Conservation (phyloP, 2,113 vertebrate species). For the Malurus cyaneus region DNA sequence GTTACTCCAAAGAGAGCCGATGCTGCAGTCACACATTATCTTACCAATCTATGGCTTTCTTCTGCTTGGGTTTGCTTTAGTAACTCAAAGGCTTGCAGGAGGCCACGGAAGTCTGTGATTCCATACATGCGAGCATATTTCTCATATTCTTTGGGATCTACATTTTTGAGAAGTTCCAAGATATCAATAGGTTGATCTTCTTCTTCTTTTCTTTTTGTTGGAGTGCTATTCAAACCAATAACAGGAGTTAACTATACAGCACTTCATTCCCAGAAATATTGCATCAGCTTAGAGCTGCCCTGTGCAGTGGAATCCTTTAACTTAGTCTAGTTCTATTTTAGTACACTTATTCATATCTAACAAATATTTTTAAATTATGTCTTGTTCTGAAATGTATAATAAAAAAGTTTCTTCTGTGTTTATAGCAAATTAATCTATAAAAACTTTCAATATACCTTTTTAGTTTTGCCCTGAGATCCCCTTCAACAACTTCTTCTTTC, state of each 20-base stretch:
- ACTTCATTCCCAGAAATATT: not conserved
- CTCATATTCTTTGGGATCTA: conserved; percentile 98
- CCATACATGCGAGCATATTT: conserved; percentile 99
- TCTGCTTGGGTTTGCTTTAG: conserved; percentile 88
- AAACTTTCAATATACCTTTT: conserved; percentile 84
- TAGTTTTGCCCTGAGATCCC: conserved; percentile 89
- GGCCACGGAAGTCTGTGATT: conserved; percentile 96
- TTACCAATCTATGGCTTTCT: conserved; percentile 89
- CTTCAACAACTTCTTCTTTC: conserved; percentile 81
- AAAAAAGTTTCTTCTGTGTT: not conserved
- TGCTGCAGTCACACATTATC: not conserved
- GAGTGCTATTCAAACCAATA: conserved; percentile 79
- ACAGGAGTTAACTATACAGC: not conserved
- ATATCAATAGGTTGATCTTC: conserved; percentile 94
- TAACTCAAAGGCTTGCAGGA: conserved; percentile 95
- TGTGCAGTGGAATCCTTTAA: not conserved
- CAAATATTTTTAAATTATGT: not conserved
- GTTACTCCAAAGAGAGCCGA: not conserved
- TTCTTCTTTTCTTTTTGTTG: conserved; percentile 88
- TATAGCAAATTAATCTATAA: not conserved
- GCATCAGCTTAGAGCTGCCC: not conserved
- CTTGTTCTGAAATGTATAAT: not conserved
- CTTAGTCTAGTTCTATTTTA: not conserved
- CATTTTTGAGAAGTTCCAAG: conserved; percentile 95
- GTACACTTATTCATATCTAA: not conserved